Conservation (phyloP, 2,888 invertebrate genomes). For the Apomyelois bistriatella region DNA sequence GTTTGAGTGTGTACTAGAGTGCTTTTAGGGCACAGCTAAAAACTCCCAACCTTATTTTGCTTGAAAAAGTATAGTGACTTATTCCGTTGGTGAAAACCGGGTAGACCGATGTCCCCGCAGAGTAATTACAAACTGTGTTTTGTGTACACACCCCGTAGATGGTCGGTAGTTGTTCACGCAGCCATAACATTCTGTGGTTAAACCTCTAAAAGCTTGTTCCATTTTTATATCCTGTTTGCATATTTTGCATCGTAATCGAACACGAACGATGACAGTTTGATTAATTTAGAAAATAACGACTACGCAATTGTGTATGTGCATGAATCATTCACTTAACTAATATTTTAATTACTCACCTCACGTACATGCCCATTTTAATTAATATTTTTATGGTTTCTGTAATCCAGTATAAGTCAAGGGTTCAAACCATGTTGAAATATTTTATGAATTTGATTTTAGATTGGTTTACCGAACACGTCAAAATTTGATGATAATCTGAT, state of each 20-base stretch:
- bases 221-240: slow-evolving; percentile 8
- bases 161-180: neutral
- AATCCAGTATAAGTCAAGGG: too few relatives aligned
- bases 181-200: slow-evolving; percentile 8
- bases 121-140: slow-evolving; percentile 13
- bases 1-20: slow-evolving; percentile 12
- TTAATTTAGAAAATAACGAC: slow-evolving; percentile 8
- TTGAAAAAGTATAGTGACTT: slow-evolving; percentile 12
- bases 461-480: too few relatives aligned
- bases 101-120: slow-evolving; percentile 1
- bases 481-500: too few relatives aligned
- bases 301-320: slow-evolving; percentile 2
- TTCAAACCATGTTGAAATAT: too few relatives aligned
- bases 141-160: slow-evolving; percentile 2
- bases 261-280: slow-evolving; percentile 12
- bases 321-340: neutral
- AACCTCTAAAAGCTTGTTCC: slow-evolving; percentile 6
- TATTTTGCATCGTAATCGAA: slow-evolving; percentile 15
- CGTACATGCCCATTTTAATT: too few relatives aligned
- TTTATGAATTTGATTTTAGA: too few relatives aligned
- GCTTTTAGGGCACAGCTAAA: slow-evolving; percentile 9
- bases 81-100: slow-evolving; percentile 7
- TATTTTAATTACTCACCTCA: too few relatives aligned
- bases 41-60: slow-evolving; percentile 11
- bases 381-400: too few relatives aligned